Conservation (phyloP, 2,888 invertebrate genomes). For the Girardia tigrina region DNA sequence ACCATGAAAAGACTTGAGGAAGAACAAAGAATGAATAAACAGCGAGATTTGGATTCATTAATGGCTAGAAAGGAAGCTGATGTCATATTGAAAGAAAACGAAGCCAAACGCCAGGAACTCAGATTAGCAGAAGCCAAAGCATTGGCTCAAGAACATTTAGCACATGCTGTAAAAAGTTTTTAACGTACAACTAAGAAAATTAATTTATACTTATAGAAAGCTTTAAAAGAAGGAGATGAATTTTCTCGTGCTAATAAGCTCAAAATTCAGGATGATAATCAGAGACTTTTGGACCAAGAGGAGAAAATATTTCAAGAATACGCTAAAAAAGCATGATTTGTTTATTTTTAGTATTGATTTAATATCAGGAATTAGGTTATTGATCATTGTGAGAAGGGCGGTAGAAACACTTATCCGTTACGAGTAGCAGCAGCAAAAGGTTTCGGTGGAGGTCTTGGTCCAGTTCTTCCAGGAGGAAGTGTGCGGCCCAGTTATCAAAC, state of each 20-base stretch:
- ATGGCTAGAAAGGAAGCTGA: conserved; percentile 45
- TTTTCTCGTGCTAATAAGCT: conserved; percentile 38
- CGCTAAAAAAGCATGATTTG: conserved; percentile 39
- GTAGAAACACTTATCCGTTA: conserved; percentile 47
- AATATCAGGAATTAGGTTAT: conserved; percentile 41
- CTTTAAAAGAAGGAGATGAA: conserved; percentile 9
- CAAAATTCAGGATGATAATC: conserved; percentile 43
- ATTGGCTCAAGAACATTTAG: conserved; percentile 41
- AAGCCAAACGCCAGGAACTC: conserved; percentile 42
- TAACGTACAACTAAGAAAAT: not conserved
- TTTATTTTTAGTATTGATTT: not conserved
- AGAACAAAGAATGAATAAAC: conserved; percentile 41
- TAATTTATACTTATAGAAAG: not conserved
- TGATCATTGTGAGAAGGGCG: conserved; percentile 47
- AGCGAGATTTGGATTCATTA: conserved; percentile 43
- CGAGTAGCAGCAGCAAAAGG: conserved; percentile 44
- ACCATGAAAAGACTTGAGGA: conserved; percentile 39
- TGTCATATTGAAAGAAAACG: conserved; percentile 45
- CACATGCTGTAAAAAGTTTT: conserved; percentile 42
- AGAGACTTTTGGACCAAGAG: conserved; percentile 44
- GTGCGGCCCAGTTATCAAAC: conserved; percentile 49
- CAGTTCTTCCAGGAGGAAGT: conserved; percentile 45
- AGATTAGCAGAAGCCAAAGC: conserved; percentile 40
- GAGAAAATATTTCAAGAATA: conserved; percentile 50
- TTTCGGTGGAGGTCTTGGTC: conserved; percentile 46